phyloP scores from a whole-genome alignment of 2,113 vertebrate species.

The Sapayoa aenigma region DNA sequence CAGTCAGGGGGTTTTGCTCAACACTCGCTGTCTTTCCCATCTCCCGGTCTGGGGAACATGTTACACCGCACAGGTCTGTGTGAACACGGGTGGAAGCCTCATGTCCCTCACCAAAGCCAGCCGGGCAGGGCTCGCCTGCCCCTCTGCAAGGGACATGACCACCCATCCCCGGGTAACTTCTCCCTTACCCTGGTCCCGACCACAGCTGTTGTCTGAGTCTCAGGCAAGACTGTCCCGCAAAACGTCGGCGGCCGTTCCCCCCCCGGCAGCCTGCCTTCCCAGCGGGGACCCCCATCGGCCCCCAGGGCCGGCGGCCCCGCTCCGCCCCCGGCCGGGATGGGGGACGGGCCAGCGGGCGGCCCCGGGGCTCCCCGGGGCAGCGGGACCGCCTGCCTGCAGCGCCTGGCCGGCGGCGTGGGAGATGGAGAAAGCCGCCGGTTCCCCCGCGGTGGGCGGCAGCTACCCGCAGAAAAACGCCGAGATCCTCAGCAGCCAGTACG shows the following conservation, averaged over 20 bases:
- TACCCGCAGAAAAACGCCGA: conserved; percentile 88
- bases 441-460: background rate
- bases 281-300: background rate
- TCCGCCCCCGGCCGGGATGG: background rate
- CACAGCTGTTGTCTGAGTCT: too few relatives aligned
- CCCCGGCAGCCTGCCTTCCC: background rate
- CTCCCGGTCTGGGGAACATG: fast-evolving
- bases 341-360: background rate
- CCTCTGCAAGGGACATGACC: background rate
- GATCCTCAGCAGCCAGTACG: conserved; percentile 93
- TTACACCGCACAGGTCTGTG: background rate
- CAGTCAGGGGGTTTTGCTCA: fast-evolving
- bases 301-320: background rate
- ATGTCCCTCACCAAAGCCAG: fast-evolving
- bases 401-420: background rate
- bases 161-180: fast-evolving
- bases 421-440: conserved; percentile 15
- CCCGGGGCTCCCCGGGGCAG: background rate
- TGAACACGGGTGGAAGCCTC: fast-evolving
- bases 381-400: background rate
- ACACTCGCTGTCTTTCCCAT: too few relatives aligned
- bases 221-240: background rate
- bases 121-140: background rate
- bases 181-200: background rate
- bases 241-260: background rate